A percentile compares a stretch with the other conserved stretches of the same genome.
phyloP scores from a whole-genome alignment of 2,888 invertebrate genomes.

The Ichneumoninae sp. region DNA sequence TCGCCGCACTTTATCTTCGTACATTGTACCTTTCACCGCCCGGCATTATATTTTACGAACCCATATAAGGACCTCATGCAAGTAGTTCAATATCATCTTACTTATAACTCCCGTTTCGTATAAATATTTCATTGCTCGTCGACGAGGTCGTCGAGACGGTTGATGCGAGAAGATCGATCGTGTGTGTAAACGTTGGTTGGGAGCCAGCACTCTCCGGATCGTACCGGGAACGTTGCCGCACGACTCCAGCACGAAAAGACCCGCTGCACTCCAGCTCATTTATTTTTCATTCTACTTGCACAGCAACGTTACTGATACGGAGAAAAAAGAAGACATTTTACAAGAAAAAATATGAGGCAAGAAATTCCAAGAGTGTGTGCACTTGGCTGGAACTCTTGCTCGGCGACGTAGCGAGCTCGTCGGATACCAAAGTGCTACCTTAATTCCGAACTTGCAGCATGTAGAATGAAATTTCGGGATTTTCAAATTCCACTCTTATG shows the following conservation, averaged over 20 bases:
- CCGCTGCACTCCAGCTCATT: neutral
- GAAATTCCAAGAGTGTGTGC: neutral
- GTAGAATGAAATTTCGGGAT: no score
- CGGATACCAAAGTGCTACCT: conserved; percentile 23
- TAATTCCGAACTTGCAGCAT: conserved; percentile 10
- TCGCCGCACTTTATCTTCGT: conserved; percentile 17
- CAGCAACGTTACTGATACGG: neutral
- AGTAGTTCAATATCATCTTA: conserved; percentile 34
- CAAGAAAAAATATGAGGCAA: neutral
- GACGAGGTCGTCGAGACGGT: conserved; percentile 4
- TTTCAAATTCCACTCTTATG: no score
- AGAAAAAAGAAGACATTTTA: neutral
- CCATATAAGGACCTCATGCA: neutral
- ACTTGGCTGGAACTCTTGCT: neutral
- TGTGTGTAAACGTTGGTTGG: conserved; percentile 42
- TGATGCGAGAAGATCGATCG: conserved; percentile 53
- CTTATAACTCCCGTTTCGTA: conserved; percentile 35
- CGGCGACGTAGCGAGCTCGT: neutral
- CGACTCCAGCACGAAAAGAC: neutral
- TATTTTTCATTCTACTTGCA: conserved; percentile 12
- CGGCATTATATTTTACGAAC: neutral
- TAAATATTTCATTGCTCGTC: conserved; percentile 54
- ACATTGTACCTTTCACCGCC: neutral
- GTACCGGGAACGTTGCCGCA: conserved; percentile 10
- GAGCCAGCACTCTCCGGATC: conserved; percentile 42